Conservation (phyloP, 2,113 vertebrate genomes). For the Cavia aperea region DNA sequence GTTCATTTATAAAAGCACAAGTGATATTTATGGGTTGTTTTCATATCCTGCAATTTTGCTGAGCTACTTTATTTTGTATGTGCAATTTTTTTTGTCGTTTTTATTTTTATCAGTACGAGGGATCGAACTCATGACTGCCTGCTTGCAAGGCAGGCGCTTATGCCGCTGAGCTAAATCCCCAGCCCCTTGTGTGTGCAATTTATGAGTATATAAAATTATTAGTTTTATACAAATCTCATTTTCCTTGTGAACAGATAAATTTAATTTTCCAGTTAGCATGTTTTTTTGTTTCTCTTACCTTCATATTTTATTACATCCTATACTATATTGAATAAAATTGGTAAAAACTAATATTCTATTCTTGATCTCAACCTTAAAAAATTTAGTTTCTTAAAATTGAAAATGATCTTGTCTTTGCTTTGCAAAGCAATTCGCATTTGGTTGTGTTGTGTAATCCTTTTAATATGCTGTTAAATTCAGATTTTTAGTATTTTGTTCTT, state of each 20-base stretch:
- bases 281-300: neutral
- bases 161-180: too few relatives aligned
- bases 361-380: neutral
- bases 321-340: neutral
- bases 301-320: neutral
- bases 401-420: neutral
- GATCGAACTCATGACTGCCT: too few relatives aligned
- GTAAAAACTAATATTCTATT: neutral
- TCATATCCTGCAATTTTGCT: neutral
- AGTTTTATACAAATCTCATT: neutral
- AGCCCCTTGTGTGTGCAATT: neutral
- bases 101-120: too few relatives aligned
- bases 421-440: neutral
- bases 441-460: neutral
- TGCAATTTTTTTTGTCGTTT: too few relatives aligned
- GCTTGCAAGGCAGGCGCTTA: too few relatives aligned
- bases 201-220: neutral
- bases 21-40: neutral
- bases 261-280: neutral
- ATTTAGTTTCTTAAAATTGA: neutral
- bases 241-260: neutral
- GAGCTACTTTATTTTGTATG: neutral
- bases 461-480: neutral
- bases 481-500: neutral
- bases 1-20: neutral